A percentile compares a stretch with the other conserved stretches of the same genome.
phyloP scores from a whole-genome alignment of 2,797 vertebrate species.

The Otus scops region DNA sequence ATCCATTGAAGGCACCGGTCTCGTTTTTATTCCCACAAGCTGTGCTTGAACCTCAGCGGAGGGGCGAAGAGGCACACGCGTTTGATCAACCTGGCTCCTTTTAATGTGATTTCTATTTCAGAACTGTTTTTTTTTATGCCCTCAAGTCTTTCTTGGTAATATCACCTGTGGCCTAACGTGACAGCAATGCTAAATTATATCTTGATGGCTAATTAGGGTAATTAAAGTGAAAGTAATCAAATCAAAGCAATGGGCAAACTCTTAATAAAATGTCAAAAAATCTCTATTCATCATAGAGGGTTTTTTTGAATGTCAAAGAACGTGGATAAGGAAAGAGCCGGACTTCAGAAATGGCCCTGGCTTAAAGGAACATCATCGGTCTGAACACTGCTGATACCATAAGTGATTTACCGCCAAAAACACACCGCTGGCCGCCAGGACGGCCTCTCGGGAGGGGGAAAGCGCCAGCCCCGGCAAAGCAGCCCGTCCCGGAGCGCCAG shows the following conservation, averaged over 20 bases:
- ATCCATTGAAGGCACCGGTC: neutral
- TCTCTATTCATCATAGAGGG: neutral
- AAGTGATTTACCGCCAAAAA: fast-evolving
- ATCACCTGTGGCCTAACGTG: slow-evolving; percentile 53
- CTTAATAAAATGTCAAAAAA: slow-evolving; percentile 32
- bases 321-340: fast-evolving
- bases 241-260: slow-evolving; percentile 36
- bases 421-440: neutral
- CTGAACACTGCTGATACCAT: neutral
- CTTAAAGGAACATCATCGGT: neutral
- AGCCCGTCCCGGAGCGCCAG: no score
- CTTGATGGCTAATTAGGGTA: slow-evolving; percentile 73
- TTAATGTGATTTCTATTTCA: slow-evolving; percentile 15
- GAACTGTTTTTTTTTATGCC: neutral
- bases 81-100: neutral
- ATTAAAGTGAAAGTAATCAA: slow-evolving; percentile 75
- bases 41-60: neutral
- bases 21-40: neutral
- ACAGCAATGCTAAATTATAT: slow-evolving; percentile 63
- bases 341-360: neutral
- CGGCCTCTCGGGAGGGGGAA: neutral
- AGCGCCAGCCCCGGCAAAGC: no score
- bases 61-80: neutral
- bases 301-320: neutral
- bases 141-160: slow-evolving; percentile 30